Evolutionary conservation across 2,888 invertebrate genomes (phyloP), one percentile per base, ranked within the genome.

Genomic region (Drosophila eohydei): DNA sequence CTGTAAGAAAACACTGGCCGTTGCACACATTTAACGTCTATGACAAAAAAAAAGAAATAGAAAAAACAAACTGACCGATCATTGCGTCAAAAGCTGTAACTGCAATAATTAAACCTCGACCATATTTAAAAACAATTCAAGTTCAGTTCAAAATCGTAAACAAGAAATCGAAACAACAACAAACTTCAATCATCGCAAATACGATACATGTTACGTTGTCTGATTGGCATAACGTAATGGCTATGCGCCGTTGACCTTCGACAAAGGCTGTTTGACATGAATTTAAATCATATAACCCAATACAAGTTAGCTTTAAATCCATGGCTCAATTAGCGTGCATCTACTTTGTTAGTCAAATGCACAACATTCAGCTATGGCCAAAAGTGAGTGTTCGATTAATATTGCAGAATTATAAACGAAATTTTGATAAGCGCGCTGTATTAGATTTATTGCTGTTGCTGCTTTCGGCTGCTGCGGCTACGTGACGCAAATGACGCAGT

Each of bases 401-500:
- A 48, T 51, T 51, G 30, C 30, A 50, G 66, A 40, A 58, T 28
- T 40, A 30, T 16, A 12, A 30, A 56, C 65, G 26, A 51, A 72
- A 60, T 77, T 79, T 38, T 80, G 80, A 87, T 83, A 84, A 87
- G 79, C 55, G 9, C 16, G 12, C 14, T 48, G n/a, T 11, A 26
- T 44, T 44, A 30, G 36, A 65, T 38, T 12, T 61, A 21, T 56
- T 61, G 8, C 43, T 59, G 14, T 40, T 62, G 51, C 54, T 59
- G 11, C 21, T 21, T 55, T 44, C 41, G 54, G 55, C 41, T 69
- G 56, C 46, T 55, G 60, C 61, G 38, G 40, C 56, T 67, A 76
- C 62, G 77, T 68, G 80, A 79, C 59, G 68, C 56, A 70, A 85
- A 88, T 86, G 89, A 86, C 89, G 85, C 85, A 88, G 87, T 88